Evolutionary conservation across 2,797 vertebrate genomes (phyloP).

Genomic region (Ambastaia sidthimunki): DNA sequence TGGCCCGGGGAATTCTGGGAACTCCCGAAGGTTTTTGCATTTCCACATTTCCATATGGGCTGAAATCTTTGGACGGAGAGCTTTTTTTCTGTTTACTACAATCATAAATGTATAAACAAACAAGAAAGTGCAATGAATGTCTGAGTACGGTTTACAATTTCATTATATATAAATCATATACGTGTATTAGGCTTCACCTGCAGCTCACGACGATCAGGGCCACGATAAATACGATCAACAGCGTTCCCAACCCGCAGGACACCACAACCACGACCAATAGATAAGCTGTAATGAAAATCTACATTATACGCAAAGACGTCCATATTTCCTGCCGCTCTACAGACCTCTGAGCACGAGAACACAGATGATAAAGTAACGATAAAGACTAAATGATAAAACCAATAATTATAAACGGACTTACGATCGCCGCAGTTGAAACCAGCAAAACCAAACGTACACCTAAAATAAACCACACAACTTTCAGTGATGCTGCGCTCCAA

Average conservation of each 20-base stretch:
- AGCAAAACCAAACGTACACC: constrained; percentile 52
- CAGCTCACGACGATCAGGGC: constrained; percentile 27
- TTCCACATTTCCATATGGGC: constrained; percentile 22
- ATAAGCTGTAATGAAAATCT: constrained; percentile 38
- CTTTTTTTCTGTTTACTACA: constrained; percentile 36
- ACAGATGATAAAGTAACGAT: background rate
- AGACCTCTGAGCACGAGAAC: background rate
- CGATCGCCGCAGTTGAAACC: constrained; percentile 54
- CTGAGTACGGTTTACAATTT: background rate
- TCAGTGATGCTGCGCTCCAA: background rate
- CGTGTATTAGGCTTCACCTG: constrained; percentile 26
- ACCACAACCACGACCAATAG: constrained; percentile 53
- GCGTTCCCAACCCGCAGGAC: constrained; percentile 43
- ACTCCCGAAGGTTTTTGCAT: constrained; percentile 48
- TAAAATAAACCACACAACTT: constrained; percentile 15
- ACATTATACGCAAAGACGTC: background rate
- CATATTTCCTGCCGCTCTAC: background rate
- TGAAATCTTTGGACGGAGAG: background rate
- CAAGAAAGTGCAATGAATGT: background rate
- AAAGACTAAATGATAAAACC: background rate
- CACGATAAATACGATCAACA: constrained; percentile 51
- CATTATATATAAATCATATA: background rate
- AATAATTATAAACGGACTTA: constrained; percentile 36
- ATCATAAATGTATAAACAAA: background rate
- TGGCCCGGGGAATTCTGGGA: constrained; percentile 61